Evolutionary conservation across 2,888 invertebrate species (phyloP).

Genomic region (Punctoribates punctum): DNA sequence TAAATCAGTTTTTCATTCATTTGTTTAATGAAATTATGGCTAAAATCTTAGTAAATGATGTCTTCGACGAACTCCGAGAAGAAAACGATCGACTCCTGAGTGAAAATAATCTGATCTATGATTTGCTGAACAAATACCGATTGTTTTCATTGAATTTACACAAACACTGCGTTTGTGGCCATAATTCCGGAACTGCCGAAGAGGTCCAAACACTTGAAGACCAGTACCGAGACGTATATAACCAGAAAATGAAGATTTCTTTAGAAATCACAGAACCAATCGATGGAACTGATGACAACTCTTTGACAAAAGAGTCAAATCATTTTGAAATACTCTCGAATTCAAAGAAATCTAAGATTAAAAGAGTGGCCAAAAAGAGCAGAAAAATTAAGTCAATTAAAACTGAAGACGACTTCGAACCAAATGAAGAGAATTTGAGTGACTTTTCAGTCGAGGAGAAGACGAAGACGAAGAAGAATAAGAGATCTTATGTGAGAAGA

Average conservation of each 20-base stretch:
- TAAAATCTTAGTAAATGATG: not conserved
- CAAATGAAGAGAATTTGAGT: too few species aligned
- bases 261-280: too few species aligned
- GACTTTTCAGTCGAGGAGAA: too few species aligned
- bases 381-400: too few species aligned
- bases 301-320: too few species aligned
- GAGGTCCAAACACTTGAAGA: not conserved
- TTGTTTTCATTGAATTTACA: not conserved
- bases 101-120: not conserved
- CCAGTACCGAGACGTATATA: too few species aligned
- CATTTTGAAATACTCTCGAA: not conserved
- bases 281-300: too few species aligned
- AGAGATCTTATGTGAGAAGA: too few species aligned
- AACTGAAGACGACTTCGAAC: too few species aligned
- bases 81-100: not conserved
- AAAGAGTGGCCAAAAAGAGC: too few species aligned
- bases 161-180: not conserved
- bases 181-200: not conserved
- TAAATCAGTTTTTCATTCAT: not conserved
- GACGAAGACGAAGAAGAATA: too few species aligned
- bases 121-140: conserved; percentile 5
- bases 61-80: not conserved
- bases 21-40: not conserved
- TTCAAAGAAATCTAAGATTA: not conserved
- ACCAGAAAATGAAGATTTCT: too few species aligned